phyloP scores from a whole-genome alignment of 2,888 invertebrate species.

The Drosophila meridionalis region DNA sequence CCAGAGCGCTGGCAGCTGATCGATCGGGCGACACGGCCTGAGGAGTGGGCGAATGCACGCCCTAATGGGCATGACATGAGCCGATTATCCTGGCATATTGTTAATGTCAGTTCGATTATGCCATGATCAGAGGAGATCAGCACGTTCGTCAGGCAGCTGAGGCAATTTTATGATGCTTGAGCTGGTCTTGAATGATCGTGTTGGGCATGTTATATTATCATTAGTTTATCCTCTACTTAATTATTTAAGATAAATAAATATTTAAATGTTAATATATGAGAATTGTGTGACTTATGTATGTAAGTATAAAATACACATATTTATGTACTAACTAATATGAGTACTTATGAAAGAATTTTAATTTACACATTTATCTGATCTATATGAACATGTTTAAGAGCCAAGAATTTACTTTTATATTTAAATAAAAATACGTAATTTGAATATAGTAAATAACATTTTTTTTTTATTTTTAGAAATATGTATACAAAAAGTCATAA shows the following conservation, averaged over 20 bases:
- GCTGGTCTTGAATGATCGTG: constrained; percentile 11
- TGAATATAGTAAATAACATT: too few species aligned
- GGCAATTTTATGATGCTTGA: constrained; percentile 1
- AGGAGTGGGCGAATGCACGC: constrained; percentile 18
- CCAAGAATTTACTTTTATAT: too few species aligned
- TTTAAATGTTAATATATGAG: neutral
- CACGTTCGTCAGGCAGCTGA: constrained; percentile 25
- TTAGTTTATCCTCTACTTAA: neutral
- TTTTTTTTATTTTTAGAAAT: too few species aligned
- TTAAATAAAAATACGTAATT: too few species aligned
- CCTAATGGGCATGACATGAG: constrained; percentile 72
- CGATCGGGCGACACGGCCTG: constrained; percentile 10
- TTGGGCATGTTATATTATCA: neutral
- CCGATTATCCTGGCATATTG: constrained; percentile 54
- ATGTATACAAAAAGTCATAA: too few species aligned
- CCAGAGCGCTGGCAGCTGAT: constrained; percentile 28
- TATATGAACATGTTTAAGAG: too few species aligned
- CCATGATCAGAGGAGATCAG: constrained; percentile 32
- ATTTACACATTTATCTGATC: too few species aligned
- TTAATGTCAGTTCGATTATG: constrained; percentile 34
- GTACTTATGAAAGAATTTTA: too few species aligned
- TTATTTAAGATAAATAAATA: neutral
- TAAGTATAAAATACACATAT: too few species aligned
- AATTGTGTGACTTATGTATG: neutral
- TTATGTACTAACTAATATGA: too few species aligned